A percentile compares a stretch with the other conserved stretches of the same genome.
Evolutionary conservation across 2,888 invertebrate genomes (phyloP).

Genomic region (Molanna angustata): DNA sequence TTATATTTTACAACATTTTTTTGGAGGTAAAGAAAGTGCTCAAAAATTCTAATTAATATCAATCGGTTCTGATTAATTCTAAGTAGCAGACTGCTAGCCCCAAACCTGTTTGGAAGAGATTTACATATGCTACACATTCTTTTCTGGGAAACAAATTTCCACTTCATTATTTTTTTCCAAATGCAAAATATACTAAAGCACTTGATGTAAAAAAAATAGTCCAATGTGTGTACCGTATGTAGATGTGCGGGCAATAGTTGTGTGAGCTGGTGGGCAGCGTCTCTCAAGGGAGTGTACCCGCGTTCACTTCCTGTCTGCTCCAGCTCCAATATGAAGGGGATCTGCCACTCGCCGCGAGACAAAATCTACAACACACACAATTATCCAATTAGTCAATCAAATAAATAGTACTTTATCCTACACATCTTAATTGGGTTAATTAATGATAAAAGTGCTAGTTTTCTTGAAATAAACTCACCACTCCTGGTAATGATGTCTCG

Average conservation of each 20-base stretch:
- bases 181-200: too few species aligned
- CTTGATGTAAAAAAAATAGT: too few species aligned
- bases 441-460: neutral
- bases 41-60: too few species aligned
- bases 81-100: too few species aligned
- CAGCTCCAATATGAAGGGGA: conserved; percentile 79
- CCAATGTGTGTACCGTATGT: conserved; percentile 61
- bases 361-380: conserved; percentile 60
- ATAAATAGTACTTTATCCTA: neutral
- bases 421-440: neutral
- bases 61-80: too few species aligned
- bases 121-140: too few species aligned
- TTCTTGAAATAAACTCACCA: conserved; percentile 57
- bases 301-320: conserved; percentile 85
- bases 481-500: conserved; percentile 88
- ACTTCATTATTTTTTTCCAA: too few species aligned
- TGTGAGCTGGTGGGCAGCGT: conserved; percentile 76
- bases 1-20: too few species aligned
- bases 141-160: too few species aligned
- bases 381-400: neutral
- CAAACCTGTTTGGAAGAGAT: too few species aligned
- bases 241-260: conserved; percentile 78
- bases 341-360: conserved; percentile 74
- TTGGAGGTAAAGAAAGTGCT: too few species aligned
- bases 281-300: conserved; percentile 75